A percentile compares a stretch with the other conserved stretches of the same genome.
These are phyloP conservation scores for Oeneis ivallda DNA, from an alignment of 2,888 invertebrate species.

Conservation along the genomic window DNA sequence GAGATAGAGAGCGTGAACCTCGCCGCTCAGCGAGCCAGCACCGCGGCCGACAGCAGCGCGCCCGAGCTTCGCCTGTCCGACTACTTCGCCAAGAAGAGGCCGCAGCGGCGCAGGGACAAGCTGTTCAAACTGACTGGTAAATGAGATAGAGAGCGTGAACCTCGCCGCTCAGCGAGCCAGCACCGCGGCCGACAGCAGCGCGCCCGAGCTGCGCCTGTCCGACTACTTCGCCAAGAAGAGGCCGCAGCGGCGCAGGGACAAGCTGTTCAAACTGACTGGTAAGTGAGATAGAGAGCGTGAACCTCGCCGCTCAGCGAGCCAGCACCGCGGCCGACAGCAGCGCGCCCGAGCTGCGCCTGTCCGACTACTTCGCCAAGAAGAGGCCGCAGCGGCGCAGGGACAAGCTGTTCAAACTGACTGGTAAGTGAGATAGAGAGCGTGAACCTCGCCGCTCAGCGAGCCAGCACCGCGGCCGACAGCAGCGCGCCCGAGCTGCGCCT, in stretches of 20 bases:
- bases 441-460: slow-evolving; percentile 81
- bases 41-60: slow-evolving; percentile 39
- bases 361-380: slow-evolving; percentile 69
- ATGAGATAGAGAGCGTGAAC: slow-evolving; percentile 91
- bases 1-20: slow-evolving; percentile 90
- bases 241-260: slow-evolving; percentile 56
- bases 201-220: slow-evolving; percentile 50
- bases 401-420: slow-evolving; percentile 62
- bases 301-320: slow-evolving; percentile 79
- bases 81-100: slow-evolving; percentile 67
- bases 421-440: slow-evolving; percentile 90
- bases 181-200: slow-evolving; percentile 39
- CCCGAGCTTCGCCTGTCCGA: slow-evolving; percentile 56
- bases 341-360: slow-evolving; percentile 49
- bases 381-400: slow-evolving; percentile 56
- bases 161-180: slow-evolving; percentile 77
- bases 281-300: slow-evolving; percentile 90
- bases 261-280: slow-evolving; percentile 62
- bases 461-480: slow-evolving; percentile 38
- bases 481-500: slow-evolving; percentile 49
- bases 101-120: slow-evolving; percentile 56
- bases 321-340: slow-evolving; percentile 37
- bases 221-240: slow-evolving; percentile 70
- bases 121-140: slow-evolving; percentile 60
- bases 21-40: slow-evolving; percentile 71